phyloP scores from a whole-genome alignment of 2,113 vertebrate species.

The Eurypyga helias region DNA sequence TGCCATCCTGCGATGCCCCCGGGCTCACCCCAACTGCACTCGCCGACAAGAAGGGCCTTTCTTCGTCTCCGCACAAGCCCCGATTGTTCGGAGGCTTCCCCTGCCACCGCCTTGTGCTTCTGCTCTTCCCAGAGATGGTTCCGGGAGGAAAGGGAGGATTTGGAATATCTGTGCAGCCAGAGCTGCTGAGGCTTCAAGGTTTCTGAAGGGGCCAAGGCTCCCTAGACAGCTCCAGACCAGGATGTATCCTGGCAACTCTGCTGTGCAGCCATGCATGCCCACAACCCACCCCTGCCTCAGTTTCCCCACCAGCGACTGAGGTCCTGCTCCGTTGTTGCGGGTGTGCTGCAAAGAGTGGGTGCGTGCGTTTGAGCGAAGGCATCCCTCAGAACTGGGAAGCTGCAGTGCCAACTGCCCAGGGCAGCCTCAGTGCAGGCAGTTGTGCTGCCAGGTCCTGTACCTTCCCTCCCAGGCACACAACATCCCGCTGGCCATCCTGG shows the following conservation, averaged over 20 bases:
- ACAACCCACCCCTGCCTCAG: fast-evolving
- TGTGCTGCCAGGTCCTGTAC: background rate
- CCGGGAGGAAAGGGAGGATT: background rate
- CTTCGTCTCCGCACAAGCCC: constrained; percentile 66
- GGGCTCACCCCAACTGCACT: constrained; percentile 35
- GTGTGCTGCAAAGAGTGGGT: background rate
- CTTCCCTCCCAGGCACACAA: background rate
- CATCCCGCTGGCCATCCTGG: fast-evolving
- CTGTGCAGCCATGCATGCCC: background rate
- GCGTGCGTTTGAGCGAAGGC: background rate
- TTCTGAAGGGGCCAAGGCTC: background rate
- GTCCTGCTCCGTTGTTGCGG: background rate
- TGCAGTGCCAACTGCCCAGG: background rate
- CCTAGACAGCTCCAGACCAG: background rate
- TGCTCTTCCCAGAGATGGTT: background rate
- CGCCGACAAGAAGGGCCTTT: constrained; percentile 69
- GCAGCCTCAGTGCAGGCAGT: background rate
- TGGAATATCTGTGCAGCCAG: background rate
- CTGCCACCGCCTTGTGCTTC: constrained; percentile 3
- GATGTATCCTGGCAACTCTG: background rate
- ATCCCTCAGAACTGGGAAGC: background rate
- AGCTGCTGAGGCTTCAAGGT: background rate
- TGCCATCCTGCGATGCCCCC: constrained; percentile 70
- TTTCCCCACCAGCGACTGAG: background rate
- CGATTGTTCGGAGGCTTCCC: constrained; percentile 22